Evolutionary conservation across 37 sponge, comb jelly and placozoan genomes (phyloP).

Genomic region (Petrosia ficiformis): DNA sequence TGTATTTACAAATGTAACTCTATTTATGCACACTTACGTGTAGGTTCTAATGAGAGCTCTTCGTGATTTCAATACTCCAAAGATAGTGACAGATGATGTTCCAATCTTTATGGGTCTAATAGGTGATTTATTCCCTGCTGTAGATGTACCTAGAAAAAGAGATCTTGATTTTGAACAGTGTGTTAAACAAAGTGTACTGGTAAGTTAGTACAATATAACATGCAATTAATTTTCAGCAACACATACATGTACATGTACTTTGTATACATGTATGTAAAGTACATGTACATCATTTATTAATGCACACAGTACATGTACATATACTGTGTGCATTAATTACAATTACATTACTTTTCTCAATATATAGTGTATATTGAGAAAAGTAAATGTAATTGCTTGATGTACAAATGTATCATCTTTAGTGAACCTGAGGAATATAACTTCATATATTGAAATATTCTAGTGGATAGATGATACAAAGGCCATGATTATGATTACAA

Average conservation of each 20-base stretch:
- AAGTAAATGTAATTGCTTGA: background rate
- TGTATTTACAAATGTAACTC: background rate
- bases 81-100: conserved; percentile 96
- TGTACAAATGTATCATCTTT: too few relatives aligned
- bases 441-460: too few relatives aligned
- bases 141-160: conserved; percentile 95
- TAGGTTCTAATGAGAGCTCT: conserved; percentile 95
- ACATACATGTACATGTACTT: too few relatives aligned
- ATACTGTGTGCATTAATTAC: too few relatives aligned
- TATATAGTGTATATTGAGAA: background rate
- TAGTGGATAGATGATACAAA: too few relatives aligned
- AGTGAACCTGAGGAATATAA: too few relatives aligned
- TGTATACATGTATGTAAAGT: too few relatives aligned
- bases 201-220: conserved; percentile 11
- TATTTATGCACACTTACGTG: background rate
- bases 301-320: too few relatives aligned
- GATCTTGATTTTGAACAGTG: conserved; percentile 89
- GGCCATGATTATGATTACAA: too few relatives aligned
- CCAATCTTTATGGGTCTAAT: conserved; percentile 98
- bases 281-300: too few relatives aligned
- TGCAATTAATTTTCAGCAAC: too few relatives aligned
- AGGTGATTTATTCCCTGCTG: conserved; percentile 96
- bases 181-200: conserved; percentile 79
- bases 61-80: conserved; percentile 97
- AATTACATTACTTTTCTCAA: background rate